Base-by-base conservation (phyloP, 1,140 invertebrate species). In the Vollenhovia emeryi region DNA sequence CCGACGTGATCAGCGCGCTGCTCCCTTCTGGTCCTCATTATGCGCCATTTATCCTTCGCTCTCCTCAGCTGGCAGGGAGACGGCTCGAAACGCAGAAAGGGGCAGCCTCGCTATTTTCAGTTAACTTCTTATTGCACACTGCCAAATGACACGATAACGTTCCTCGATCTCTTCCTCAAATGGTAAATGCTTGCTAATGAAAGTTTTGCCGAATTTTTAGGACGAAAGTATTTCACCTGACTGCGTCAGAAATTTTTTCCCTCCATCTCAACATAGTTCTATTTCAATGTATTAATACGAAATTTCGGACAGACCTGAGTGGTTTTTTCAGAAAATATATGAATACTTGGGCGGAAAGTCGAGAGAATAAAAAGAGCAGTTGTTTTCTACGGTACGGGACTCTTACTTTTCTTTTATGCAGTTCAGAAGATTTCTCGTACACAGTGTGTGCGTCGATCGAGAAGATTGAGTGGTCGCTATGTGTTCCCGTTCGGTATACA, bases 1-100 rank as follows among this genome's bases (percentile, higher is more conserved):
- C 6, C 57, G 48, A 21, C 78, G 64, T n/a, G 48, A 82, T 79
- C 43, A 45, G 78, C 33, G 48, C 18, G 13, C 64, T 33, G n/a
- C 64, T 33, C 18, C 43, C 21, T 45, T 50, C 59, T 78, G 27
- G 33, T 43, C 64, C 79, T 89, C 78, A 86, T 89, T 84, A 86
- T 75, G 62, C 64, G 59, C 30, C 84, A 50, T 86, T 86, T 86
- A 82, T 88, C 48, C 69, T 71, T 33, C 59, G 9, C 33, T 36
- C 40, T 33, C 45, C 8, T 68, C 45, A 13, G 2, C 57, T 24
- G 15, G 68, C 55, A 87, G 24, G n/a, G 13, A 59, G 15, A 74
- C 24, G n/a, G 3, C 64, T 50, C 68, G 24, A 40, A 15, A 57
- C 18, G 43, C 24, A n/a, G 3, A 48, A 76, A 52, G 40, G 13